phyloP scores from a whole-genome alignment of 1,140 invertebrate genomes.

The Drosophila tropicalis region DNA sequence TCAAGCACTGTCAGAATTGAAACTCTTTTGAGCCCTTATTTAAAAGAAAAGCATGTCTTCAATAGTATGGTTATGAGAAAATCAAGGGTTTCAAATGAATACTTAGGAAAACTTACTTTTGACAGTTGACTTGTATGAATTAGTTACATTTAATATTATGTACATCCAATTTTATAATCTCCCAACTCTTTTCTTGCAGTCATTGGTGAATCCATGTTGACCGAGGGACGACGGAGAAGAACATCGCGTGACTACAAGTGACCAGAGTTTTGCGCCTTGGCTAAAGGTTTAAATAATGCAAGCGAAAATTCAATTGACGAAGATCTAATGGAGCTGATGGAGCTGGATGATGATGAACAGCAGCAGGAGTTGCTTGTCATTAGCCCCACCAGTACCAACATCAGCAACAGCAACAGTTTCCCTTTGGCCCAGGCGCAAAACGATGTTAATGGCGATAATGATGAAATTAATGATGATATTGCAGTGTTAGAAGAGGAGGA shows the following conservation, averaged over 20 bases:
- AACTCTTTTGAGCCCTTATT: too few relatives aligned
- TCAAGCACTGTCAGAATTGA: too few relatives aligned
- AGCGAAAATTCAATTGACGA: conserved; percentile 56
- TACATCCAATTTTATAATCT: background rate
- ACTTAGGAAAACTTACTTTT: too few relatives aligned
- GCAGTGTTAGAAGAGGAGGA: background rate
- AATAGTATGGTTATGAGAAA: too few relatives aligned
- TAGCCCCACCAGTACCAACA: conserved; percentile 24
- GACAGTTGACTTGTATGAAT: too few relatives aligned
- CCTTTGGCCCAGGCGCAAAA: conserved; percentile 78
- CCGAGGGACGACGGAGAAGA: conserved; percentile 83
- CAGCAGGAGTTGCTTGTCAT: conserved; percentile 29
- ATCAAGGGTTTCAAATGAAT: too few relatives aligned
- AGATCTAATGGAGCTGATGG: conserved; percentile 65
- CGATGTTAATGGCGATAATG: conserved; percentile 43
- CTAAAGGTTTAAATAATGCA: conserved; percentile 69
- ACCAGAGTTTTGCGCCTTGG: conserved; percentile 84
- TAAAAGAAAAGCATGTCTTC: too few relatives aligned
- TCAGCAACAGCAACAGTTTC: conserved; percentile 55
- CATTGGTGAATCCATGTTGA: conserved; percentile 74
- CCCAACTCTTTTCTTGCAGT: conserved; percentile 36
- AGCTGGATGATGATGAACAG: conserved; percentile 42
- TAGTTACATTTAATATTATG: too few relatives aligned
- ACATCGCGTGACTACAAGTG: conserved; percentile 86
- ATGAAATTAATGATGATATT: conserved; percentile 27